A percentile compares a stretch with the other conserved stretches of the same genome.
These are phyloP conservation scores for Cottoperca gobio DNA, from an alignment of 2,797 vertebrate species.

Conservation along the genomic window DNA sequence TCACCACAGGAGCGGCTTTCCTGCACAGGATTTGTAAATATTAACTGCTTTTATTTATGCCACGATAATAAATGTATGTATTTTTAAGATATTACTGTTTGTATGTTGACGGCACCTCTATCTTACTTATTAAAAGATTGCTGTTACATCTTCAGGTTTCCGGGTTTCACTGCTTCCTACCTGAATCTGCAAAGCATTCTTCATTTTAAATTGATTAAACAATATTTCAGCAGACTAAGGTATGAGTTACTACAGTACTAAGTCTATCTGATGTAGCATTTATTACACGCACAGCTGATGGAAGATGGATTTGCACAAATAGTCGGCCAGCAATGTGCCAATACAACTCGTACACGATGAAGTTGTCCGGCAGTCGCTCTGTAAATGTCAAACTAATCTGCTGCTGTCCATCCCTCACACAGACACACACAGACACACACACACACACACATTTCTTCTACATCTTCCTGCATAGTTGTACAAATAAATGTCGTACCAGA, in stretches of 20 bases:
- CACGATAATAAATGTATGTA: constrained; percentile 35
- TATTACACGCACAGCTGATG: constrained; percentile 3
- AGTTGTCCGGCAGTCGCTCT: neutral
- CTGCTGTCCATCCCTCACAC: constrained; percentile 17
- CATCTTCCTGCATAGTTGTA: neutral
- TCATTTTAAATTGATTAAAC: constrained; percentile 3
- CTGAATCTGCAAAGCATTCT: neutral
- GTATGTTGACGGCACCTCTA: constrained; percentile 51
- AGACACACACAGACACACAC: neutral
- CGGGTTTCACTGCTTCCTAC: constrained; percentile 25
- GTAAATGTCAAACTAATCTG: neutral
- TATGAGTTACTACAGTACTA: neutral
- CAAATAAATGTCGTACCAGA: constrained; percentile 8
- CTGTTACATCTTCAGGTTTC: constrained; percentile 43
- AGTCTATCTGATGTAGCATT: constrained; percentile 6
- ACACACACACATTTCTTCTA: constrained; percentile 17
- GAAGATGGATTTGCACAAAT: constrained; percentile 14
- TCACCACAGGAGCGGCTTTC: constrained; percentile 2
- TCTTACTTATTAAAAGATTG: constrained; percentile 59
- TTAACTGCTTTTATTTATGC: constrained; percentile 52
- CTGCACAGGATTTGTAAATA: constrained; percentile 66
- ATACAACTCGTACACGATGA: constrained; percentile 10
- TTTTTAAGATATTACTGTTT: constrained; percentile 59
- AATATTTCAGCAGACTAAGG: neutral
- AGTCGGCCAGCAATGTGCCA: constrained; percentile 3